A percentile compares a stretch with the other conserved stretches of the same genome.
Conservation (phyloP, 2,888 invertebrate species). For the Geophilus truncorum region DNA sequence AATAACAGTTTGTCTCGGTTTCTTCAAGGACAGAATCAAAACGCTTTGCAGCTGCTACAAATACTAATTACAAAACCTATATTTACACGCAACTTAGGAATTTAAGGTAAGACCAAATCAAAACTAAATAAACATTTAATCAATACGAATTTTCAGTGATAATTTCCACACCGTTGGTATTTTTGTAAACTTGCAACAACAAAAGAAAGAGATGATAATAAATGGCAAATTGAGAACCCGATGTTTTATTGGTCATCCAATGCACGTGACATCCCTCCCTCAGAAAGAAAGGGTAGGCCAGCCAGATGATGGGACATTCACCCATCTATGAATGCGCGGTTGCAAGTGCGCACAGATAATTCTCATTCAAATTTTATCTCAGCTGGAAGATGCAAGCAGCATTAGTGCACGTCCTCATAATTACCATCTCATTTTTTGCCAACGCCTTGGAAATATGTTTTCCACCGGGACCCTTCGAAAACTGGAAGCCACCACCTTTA, state of each 20-base stretch:
- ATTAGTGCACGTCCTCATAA: not conserved
- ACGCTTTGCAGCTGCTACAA: not conserved
- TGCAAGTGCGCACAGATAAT: not conserved
- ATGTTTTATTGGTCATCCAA: not conserved
- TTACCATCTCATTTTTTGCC: not conserved
- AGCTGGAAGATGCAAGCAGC: not conserved
- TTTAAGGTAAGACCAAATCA: not conserved
- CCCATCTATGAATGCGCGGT: not conserved
- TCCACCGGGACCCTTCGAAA: not conserved
- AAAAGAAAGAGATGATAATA: not conserved
- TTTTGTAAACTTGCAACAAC: no score
- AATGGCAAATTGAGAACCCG: not conserved
- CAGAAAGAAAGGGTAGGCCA: not conserved
- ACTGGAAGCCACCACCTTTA: not conserved
- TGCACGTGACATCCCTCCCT: not conserved
- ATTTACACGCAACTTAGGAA: not conserved
- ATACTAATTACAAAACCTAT: not conserved
- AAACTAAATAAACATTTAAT: not conserved
- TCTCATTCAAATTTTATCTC: not conserved
- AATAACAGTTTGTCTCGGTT: not conserved
- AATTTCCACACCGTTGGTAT: no score
- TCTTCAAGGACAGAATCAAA: not conserved
- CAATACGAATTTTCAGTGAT: no score
- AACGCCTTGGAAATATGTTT: constrained; percentile 20
- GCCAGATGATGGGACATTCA: not conserved